Conservation (phyloP, 2,797 vertebrate genomes). For the Microctenopoma steveboyesi region DNA sequence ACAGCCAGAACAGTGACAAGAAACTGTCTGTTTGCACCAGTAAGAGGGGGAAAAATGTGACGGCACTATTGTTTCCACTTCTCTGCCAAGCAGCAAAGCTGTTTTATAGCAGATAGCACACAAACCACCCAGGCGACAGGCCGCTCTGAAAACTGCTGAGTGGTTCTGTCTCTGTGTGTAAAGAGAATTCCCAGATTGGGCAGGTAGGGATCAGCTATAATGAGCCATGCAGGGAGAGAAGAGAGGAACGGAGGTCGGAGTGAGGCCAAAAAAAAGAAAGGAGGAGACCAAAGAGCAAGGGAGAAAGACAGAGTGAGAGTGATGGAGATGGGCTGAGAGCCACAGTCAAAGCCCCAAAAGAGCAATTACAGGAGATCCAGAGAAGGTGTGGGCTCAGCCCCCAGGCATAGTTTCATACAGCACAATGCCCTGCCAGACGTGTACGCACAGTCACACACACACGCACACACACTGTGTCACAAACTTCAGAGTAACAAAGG, state of each 20-base stretch:
- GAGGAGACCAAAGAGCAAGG: conserved; percentile 55
- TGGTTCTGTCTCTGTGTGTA: conserved; percentile 38
- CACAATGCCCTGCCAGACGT: conserved; percentile 62
- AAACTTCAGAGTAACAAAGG: conserved; percentile 23
- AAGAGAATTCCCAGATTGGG: conserved; percentile 65
- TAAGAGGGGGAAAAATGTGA: conserved; percentile 52
- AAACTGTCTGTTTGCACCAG: conserved; percentile 65
- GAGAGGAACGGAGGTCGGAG: conserved; percentile 28
- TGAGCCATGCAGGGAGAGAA: conserved; percentile 70
- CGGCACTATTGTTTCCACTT: conserved; percentile 73
- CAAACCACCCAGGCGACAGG: conserved; percentile 69
- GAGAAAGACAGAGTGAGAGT: conserved; percentile 59
- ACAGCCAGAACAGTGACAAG: conserved; percentile 55
- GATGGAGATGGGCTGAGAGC: conserved; percentile 68
- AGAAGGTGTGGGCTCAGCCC: conserved; percentile 73
- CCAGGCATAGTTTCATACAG: conserved; percentile 67
- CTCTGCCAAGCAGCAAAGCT: conserved; percentile 75
- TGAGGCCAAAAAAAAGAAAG: conserved; percentile 33
- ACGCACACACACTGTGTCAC: conserved; percentile 1
- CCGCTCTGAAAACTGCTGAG: conserved; percentile 74
- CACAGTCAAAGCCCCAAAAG: conserved; percentile 76
- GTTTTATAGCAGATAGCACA: conserved; percentile 78
- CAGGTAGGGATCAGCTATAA: conserved; percentile 79
- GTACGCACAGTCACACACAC: conserved; percentile 26
- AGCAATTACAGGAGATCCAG: conserved; percentile 79